These are phyloP conservation scores for Archocentrus centrarchus DNA, from an alignment of 2,113 vertebrate species.

Conservation along the genomic window DNA sequence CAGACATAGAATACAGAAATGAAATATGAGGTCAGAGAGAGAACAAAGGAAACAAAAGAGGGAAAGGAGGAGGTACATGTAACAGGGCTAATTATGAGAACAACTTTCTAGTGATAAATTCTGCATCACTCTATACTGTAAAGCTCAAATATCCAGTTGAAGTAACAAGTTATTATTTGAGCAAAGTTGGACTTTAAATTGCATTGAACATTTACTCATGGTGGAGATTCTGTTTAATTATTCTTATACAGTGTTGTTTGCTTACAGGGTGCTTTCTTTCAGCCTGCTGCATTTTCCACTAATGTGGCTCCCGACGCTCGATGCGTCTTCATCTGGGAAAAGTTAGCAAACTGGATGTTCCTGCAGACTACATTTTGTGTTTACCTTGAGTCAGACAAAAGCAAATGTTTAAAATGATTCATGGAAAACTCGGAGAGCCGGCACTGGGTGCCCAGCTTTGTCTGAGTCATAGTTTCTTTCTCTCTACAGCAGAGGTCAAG, in stretches of 20 bases:
- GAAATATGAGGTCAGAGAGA: background rate
- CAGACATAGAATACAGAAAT: background rate
- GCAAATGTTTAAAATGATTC: slow-evolving; percentile 3
- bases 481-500: background rate
- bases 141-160: slow-evolving; percentile 1
- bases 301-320: background rate
- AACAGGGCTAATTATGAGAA: background rate
- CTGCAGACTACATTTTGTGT: background rate
- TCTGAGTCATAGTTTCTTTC: background rate
- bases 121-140: background rate
- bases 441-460: background rate
- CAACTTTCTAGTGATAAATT: background rate
- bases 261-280: background rate
- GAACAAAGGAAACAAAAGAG: background rate
- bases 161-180: background rate
- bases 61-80: background rate
- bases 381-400: background rate
- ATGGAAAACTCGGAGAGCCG: background rate
- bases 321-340: background rate
- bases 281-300: background rate
- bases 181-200: background rate
- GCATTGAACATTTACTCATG: background rate
- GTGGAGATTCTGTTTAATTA: background rate
- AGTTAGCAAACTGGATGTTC: background rate
- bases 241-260: background rate